Evolutionary conservation across 2,113 vertebrate species (phyloP), one percentile per base, ranked within the genome.

Genomic region (Pyxicephalus adspersus): DNA sequence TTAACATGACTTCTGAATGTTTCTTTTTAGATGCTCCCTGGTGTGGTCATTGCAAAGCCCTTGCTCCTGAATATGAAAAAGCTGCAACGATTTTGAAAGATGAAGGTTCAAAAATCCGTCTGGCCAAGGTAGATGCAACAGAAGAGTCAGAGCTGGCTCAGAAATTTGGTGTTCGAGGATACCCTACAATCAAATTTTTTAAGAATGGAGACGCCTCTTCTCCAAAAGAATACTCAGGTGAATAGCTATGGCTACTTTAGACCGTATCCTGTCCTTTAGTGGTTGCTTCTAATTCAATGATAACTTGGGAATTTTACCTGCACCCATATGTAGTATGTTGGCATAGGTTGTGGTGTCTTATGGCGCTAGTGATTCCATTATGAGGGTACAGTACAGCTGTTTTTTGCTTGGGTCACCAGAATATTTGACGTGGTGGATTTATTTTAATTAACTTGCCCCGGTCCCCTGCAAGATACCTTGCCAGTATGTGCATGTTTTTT

Each of bases 121-220:
- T 99, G 86, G 98, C 85, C 6, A 99, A 99, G 87, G 97, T 99
- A 29, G 98, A 99, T 0, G 98, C 98, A 83, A 99, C 98, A 0
- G 98, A 99, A 80, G 97, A 99, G 90, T 92, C 95, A 0, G 97
- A 99, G 0, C 92, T 99, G 79, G 96, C 97, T 5, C 96, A 98
- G 84, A 93, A 96, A 83, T 99, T 92, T 0, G 95, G 96, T 0
- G 98, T 99, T 16, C 92, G 96, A 0, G 98, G 98, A 0, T 99
- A 99, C 83, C 98, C 98, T 60, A 99, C 98, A 60, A 99, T 99
- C 89, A 99, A 99, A 84, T 99, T 99, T 90, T 98, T 98, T 84
- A 95, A 94, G 86, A 96, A 97, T 0, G 97, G 97, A 0, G 97
- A 97, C 58, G 95, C 94, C 31, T 84, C 90, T 0, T 89, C 94